Conservation (phyloP, 2,797 vertebrate species). For the Rhinatrema bivittatum region DNA sequence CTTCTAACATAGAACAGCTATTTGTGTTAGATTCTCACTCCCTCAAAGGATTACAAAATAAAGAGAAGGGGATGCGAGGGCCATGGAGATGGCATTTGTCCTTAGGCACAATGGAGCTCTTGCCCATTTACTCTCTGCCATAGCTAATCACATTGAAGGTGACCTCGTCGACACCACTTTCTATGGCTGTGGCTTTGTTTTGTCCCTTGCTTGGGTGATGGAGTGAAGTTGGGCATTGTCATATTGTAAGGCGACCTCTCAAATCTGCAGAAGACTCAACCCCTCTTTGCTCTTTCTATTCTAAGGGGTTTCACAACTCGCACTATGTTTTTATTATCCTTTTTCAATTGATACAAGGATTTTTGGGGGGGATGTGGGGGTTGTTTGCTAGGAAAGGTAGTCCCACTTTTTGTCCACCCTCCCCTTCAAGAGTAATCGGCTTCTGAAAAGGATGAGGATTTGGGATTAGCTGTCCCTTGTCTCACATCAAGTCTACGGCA, state of each 20-base stretch:
- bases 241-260: slow-evolving; percentile 70
- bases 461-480: no score
- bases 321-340: slow-evolving; percentile 15
- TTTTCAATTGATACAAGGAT: no score
- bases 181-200: slow-evolving; percentile 66
- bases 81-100: not conserved
- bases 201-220: slow-evolving; percentile 72
- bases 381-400: no score
- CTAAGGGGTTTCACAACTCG: slow-evolving; percentile 5
- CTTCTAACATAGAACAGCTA: slow-evolving; percentile 51
- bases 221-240: slow-evolving; percentile 76
- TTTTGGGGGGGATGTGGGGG: no score
- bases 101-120: slow-evolving; percentile 24
- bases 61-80: no score
- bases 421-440: no score
- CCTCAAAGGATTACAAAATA: slow-evolving; percentile 47
- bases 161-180: slow-evolving; percentile 52
- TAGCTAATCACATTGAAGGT: slow-evolving; percentile 76
- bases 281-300: slow-evolving; percentile 29
- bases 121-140: slow-evolving; percentile 39
- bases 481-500: no score
- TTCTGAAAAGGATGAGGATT: no score
- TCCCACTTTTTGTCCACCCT: no score
- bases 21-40: slow-evolving; percentile 51
- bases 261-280: slow-evolving; percentile 65